Base-by-base conservation (phyloP, 2,888 invertebrate species). In the Drosophila cracens region DNA sequence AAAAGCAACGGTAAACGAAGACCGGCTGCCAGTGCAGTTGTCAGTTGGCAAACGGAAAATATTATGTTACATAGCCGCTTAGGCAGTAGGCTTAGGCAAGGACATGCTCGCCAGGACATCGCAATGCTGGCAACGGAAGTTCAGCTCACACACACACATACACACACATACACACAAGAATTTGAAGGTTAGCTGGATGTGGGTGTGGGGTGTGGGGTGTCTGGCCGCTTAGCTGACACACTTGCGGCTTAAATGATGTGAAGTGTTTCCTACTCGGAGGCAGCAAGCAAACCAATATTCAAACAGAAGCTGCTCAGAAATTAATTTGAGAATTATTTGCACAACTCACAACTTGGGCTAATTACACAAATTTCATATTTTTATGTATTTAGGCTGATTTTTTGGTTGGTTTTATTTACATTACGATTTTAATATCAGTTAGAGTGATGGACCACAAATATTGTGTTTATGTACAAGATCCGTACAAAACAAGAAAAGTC, bases 21-120 rank as follows among this genome's bases (percentile, higher is more conserved):
- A 67, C 69, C 53, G 69, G 54, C 66, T 64, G 63, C 58, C 57
- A 53, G 25, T 69, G 69, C 72, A 81, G 68, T 64, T 76, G 79
- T 65, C 79, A 81, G 67, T 60, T 70, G 71, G 63, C 64, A 74
- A 76, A 72, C 87, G 84, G 87, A 84, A 84, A 84, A 82, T 87
- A 87, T 83, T 84, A 86, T 74, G 82, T 70, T 70, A 59, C 72
- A 59, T n/a, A 53, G 78, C 46, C 61, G 78, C 81, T 78, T 69
- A 71, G 70, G 48, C 60, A 54, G 76, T 57, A 54, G 76, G 48
- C 63, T 67, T 51, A 60, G 69, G 71, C 79, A 74, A 81, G 76
- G 70, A 56, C 74, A 69, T 38, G 65, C 53, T 29, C 29, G 66
- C 70, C 66, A 69, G 70, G 61, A 67, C 70, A 77, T 54, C 43